phyloP scores from a whole-genome alignment of 2,113 vertebrate species.

The Nerophis lumbriciformis region DNA sequence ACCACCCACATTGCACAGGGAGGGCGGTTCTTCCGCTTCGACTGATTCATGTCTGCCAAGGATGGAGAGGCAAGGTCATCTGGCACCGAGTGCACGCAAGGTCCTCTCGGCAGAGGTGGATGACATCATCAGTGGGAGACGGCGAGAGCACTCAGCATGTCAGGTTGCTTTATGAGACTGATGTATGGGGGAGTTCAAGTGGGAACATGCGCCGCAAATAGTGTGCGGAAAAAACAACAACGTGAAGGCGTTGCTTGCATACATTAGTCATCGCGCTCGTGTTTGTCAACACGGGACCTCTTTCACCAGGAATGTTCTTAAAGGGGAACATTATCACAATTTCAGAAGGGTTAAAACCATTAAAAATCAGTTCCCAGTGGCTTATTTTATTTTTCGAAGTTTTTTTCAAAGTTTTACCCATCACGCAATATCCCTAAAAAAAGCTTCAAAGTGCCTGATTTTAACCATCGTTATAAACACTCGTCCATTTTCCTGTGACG shows the following conservation, averaged over 20 bases:
- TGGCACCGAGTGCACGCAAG: constrained; percentile 10
- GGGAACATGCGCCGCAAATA: constrained; percentile 17
- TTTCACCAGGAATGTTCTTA: not conserved
- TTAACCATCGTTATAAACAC: too few relatives aligned
- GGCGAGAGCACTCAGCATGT: constrained; percentile 40
- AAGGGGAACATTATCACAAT: too few relatives aligned
- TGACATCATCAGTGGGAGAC: constrained; percentile 45
- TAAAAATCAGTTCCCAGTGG: too few relatives aligned
- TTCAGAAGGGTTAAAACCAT: too few relatives aligned
- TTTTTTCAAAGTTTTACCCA: too few relatives aligned
- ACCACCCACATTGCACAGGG: constrained; percentile 30
- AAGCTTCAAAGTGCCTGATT: too few relatives aligned
- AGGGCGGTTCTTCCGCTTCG: constrained; percentile 44
- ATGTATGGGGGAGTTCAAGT: constrained; percentile 31
- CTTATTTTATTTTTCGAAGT: too few relatives aligned
- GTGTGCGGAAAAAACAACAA: not conserved
- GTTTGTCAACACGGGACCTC: not conserved
- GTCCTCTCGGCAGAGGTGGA: constrained; percentile 16
- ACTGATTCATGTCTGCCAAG: constrained; percentile 49
- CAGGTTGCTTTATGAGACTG: constrained; percentile 30
- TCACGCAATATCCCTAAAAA: too few relatives aligned
- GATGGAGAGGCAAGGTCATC: constrained; percentile 11
- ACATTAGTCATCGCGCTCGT: not conserved
- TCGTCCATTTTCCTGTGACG: too few relatives aligned
- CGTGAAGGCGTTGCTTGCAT: not conserved